Evolutionary conservation across 2,797 vertebrate species (phyloP).

Genomic region (Botia kubotai): DNA sequence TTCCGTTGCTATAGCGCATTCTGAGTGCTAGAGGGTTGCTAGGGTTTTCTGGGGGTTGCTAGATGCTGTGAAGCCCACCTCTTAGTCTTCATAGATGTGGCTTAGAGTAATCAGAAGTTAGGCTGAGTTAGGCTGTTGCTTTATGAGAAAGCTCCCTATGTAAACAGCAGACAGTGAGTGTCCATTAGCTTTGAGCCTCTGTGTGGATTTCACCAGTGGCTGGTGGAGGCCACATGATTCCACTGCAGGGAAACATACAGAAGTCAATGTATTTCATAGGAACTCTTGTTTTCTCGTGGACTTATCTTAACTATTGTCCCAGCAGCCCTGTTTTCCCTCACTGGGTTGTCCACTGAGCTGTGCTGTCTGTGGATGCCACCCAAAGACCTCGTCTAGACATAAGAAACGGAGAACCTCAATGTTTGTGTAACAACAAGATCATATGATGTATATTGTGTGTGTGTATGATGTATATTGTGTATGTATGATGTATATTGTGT

Average conservation of each 20-base stretch:
- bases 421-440: too few relatives aligned
- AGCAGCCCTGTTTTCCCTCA: conserved; percentile 20
- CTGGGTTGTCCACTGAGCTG: neutral
- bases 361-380: neutral
- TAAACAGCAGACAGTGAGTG: too few relatives aligned
- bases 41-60: too few relatives aligned
- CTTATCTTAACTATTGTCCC: conserved; percentile 37
- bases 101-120: neutral
- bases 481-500: too few relatives aligned
- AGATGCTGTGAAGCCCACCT: neutral
- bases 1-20: too few relatives aligned
- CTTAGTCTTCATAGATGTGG: neutral
- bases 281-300: conserved; percentile 22
- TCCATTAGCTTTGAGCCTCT: too few relatives aligned
- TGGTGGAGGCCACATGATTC: neutral
- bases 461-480: too few relatives aligned
- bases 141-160: too few relatives aligned
- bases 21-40: too few relatives aligned
- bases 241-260: conserved; percentile 2
- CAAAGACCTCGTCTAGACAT: neutral
- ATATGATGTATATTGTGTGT: too few relatives aligned
- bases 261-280: neutral
- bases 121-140: too few relatives aligned
- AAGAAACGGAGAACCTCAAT: neutral
- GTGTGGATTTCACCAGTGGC: neutral